These are phyloP conservation scores for Pygmarrhopalites habei DNA, from an alignment of 1,140 invertebrate species.

Conservation along the genomic window DNA sequence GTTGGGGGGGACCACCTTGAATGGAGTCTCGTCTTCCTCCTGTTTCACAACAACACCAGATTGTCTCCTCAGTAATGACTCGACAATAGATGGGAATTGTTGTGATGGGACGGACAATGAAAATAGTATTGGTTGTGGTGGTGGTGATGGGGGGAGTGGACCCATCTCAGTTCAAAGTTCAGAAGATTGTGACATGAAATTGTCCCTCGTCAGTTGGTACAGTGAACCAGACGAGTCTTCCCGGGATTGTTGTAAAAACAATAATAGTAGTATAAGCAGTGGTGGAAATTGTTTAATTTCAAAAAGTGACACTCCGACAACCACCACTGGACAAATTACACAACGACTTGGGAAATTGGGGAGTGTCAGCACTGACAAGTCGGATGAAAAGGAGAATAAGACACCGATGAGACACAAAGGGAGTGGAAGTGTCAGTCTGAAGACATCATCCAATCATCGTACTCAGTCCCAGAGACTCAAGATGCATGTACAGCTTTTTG, in stretches of 20 bases:
- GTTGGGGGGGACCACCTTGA: neutral
- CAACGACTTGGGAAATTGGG: neutral
- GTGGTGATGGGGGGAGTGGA: slow-evolving; percentile 30
- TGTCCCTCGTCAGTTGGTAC: slow-evolving; percentile 37
- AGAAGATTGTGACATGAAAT: slow-evolving; percentile 33
- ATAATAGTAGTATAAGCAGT: neutral
- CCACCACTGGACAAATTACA: neutral
- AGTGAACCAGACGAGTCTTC: slow-evolving; percentile 25
- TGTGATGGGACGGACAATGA: neutral
- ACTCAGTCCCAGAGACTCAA: slow-evolving; percentile 9
- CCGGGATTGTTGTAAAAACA: slow-evolving; percentile 6
- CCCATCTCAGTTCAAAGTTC: slow-evolving; percentile 27
- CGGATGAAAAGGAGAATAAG: slow-evolving; percentile 37
- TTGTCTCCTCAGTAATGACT: neutral
- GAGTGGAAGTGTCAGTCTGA: neutral
- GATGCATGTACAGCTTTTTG: slow-evolving; percentile 20
- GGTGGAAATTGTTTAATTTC: neutral
- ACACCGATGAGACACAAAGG: slow-evolving; percentile 18
- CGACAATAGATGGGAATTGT: neutral
- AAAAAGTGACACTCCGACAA: neutral
- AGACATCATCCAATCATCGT: neutral
- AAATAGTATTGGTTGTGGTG: neutral
- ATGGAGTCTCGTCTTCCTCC: slow-evolving; percentile 2
- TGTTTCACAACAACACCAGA: neutral
- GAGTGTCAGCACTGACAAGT: neutral